Base-by-base conservation (phyloP, 2,113 vertebrate genomes). In the Tonatia bakeri region DNA sequence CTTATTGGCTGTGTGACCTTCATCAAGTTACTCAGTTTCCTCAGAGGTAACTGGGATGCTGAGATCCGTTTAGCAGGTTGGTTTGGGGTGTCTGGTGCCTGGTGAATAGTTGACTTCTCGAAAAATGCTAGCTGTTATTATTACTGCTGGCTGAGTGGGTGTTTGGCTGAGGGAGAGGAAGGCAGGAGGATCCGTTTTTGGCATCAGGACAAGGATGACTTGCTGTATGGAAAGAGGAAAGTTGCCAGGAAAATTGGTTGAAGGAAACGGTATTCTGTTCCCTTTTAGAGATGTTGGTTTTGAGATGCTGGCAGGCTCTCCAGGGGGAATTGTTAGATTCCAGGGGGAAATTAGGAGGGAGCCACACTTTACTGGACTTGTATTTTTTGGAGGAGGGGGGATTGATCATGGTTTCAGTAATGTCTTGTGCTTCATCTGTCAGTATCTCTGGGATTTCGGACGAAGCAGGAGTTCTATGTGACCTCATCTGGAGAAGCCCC, bases 331-430 rank as follows among this genome's bases (percentile, higher is more conserved):
- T 93, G 79, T 88, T 80, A 24, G 79, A 64, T 87, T 61, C 82
- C 88, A 77, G 45, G 72, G 61, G 47, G 87, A 82, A 91, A 86
- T 96, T 91, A 9, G 97, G 61, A 28, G 28, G 26, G 26, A 64
- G 61, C 61, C 61, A 31, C 81, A 45, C 76, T 96, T 96, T 54
- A 69, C 69, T 92, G n/a, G 97, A 36, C 52, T 97, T 50, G 7
- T 38, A 24, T 45, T 93, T 59, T 56, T 22, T 22, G 6, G 47
- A n/a, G 12, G 47, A 3, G 47, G 13, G 47, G 13, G 13, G 96
- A 47, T 73, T 89, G 97, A 72, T 97, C 96, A 89, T 91, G 96
- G 95, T 80, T 97, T 96, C 97, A 91, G 56, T 70, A 14, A 80
- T 82, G 80, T 72, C 95, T 94, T 76, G 5, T 92, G 92, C 94